Conservation (phyloP, 2,797 vertebrate species). For the Cephalopachus bancanus region DNA sequence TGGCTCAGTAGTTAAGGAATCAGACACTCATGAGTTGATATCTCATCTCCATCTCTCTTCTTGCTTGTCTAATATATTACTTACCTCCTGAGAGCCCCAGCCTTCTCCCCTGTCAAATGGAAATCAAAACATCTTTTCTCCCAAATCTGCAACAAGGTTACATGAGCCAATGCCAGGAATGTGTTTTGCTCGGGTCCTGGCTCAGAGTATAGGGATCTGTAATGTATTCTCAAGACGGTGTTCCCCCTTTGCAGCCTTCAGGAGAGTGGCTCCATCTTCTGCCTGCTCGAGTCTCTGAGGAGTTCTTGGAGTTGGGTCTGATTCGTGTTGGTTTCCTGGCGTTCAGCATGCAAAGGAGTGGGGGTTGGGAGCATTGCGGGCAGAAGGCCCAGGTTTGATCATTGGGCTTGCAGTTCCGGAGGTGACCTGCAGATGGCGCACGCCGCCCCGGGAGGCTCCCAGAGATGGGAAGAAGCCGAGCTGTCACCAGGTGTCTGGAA, state of each 20-base stretch:
- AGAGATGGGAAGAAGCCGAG: not conserved
- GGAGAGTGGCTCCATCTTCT: not conserved
- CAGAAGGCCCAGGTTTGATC: not conserved
- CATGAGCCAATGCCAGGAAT: not conserved
- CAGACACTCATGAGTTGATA: not conserved
- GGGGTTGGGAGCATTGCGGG: not conserved
- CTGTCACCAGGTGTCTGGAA: not conserved
- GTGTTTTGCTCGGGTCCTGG: not conserved
- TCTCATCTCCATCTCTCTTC: not conserved
- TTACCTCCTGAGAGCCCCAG: not conserved
- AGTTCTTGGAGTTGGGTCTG: not conserved
- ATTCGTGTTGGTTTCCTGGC: not conserved
- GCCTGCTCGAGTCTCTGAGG: not conserved
- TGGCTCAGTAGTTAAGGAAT: not conserved
- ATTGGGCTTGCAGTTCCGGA: slow-evolving; percentile 9
- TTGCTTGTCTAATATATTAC: not conserved
- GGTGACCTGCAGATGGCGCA: slow-evolving; percentile 60
- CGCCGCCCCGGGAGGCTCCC: not conserved
- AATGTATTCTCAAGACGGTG: not conserved
- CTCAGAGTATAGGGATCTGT: rapidly evolving
- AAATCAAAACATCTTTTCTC: not conserved
- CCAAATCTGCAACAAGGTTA: not conserved
- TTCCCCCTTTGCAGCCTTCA: not conserved
- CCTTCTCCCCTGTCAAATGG: not conserved
- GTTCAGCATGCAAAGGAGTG: not conserved